Conservation (phyloP, 2,797 vertebrate species). For the Dendrocincla tyrannina region DNA sequence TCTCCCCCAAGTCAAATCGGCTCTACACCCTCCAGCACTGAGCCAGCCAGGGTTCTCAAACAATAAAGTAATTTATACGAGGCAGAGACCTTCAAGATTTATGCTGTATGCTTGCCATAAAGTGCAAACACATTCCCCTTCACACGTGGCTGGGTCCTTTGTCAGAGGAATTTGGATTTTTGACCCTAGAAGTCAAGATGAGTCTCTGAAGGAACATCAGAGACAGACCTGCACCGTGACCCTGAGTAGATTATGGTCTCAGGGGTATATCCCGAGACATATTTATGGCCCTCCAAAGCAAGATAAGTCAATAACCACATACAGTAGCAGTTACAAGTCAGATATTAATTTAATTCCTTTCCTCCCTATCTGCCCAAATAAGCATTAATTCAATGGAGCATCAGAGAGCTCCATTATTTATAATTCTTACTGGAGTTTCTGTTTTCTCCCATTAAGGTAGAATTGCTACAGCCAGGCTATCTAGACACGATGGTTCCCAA, state of each 20-base stretch:
- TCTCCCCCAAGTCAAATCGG: not conserved
- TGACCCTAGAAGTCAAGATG: constrained; percentile 17
- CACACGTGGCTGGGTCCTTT: not conserved
- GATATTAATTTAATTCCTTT: constrained; percentile 70
- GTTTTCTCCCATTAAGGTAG: not conserved
- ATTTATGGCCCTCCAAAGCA: constrained; percentile 48
- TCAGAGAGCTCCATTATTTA: constrained; percentile 2
- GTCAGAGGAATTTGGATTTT: constrained; percentile 17
- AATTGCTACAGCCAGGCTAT: not conserved
- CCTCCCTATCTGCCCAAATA: constrained; percentile 47
- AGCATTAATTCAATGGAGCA: constrained; percentile 56
- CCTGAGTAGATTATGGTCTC: constrained; percentile 2
- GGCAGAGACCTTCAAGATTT: not conserved
- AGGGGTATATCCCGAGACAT: not conserved
- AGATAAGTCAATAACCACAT: constrained; percentile 61
- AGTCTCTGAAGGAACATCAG: constrained; percentile 23
- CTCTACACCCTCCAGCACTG: not conserved
- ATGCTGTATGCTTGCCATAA: not conserved
- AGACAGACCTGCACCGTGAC: not conserved
- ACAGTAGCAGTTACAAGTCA: constrained; percentile 63
- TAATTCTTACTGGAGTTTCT: constrained; percentile 24
- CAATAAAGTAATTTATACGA: not conserved
- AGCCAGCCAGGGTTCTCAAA: not conserved
- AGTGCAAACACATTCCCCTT: not conserved
- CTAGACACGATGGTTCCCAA: not conserved